These are phyloP conservation scores for Empis stercorea DNA, from an alignment of 2,888 invertebrate species.

Conservation along the genomic window DNA sequence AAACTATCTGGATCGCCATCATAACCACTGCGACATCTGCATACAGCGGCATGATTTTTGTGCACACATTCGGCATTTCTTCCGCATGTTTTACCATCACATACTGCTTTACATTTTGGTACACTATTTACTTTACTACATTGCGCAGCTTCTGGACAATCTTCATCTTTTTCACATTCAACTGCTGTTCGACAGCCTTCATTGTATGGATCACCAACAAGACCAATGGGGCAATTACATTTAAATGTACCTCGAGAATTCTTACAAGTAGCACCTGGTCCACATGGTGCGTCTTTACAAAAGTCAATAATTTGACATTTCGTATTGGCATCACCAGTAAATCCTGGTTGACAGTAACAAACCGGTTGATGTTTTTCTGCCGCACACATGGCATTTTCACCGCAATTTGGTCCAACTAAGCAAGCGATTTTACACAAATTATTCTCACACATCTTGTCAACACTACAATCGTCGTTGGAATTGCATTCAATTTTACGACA, in stretches of 20 bases:
- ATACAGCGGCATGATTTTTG: constrained; percentile 59
- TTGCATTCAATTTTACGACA: constrained; percentile 72
- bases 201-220: constrained; percentile 73
- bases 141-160: constrained; percentile 69
- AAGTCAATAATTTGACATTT: constrained; percentile 66
- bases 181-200: constrained; percentile 72
- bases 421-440: constrained; percentile 80
- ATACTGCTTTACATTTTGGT: constrained; percentile 73
- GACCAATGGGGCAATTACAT: constrained; percentile 64
- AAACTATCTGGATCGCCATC: constrained; percentile 61
- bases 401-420: constrained; percentile 69
- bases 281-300: constrained; percentile 66
- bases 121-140: constrained; percentile 58
- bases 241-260: constrained; percentile 68
- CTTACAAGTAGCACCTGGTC: constrained; percentile 64
- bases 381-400: constrained; percentile 72
- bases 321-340: constrained; percentile 60
- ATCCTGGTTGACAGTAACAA: constrained; percentile 79
- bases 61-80: constrained; percentile 73
- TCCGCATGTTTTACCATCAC: constrained; percentile 65
- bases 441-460: constrained; percentile 70
- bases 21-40: constrained; percentile 66
- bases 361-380: constrained; percentile 68
- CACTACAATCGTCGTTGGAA: constrained; percentile 55
- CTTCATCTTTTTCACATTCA: constrained; percentile 64